Base-by-base conservation (phyloP, 1,140 invertebrate genomes). In the Charaxes varanes region DNA sequence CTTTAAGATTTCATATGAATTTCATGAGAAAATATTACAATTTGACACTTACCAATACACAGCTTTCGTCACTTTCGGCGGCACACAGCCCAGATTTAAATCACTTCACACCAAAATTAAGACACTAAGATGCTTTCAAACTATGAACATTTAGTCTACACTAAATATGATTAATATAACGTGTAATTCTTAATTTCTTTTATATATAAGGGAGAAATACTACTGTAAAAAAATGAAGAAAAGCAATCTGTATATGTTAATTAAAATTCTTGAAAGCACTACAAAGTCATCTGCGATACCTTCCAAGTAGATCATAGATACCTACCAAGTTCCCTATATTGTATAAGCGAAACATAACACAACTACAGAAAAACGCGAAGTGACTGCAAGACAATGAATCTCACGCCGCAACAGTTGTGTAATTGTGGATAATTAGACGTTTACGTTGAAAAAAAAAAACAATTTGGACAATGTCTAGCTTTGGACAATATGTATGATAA, bases 341-440 rank as follows among this genome's bases (percentile, higher is more conserved):
- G 27, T 28, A 28, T 28, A 28, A 28, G 27, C 3, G 27, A 28
- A 16, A 16, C 27, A 28, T 15, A 28, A 28, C 27, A 28, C n/a
- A 28, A 28, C 14, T 1, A 15, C 27, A 16, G 18, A 28, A 16
- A 28, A 28, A 12, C 14, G 26, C 23, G 23, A 2, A 26, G 23
- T 12, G 10, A 7, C 18, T 12, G 10, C 23, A n/a, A 28, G 27
- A 28, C 27, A 28, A 28, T 28, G 27, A 15, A 2, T 28, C 27
- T 28, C 27, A 28, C 27, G 27, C 7, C 12, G 2, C 13, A 10
- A n/a, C 16, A 7, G 27, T 28, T 28, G 27, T 14, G 27, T 14
- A 28, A 28, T 3, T 28, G 27, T n/a, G 14, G 3, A 15, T 28
- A 28, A 28, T 28, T 28, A 14, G 27, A 14, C 27, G 15, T 28